Evolutionary conservation across 2,113 vertebrate genomes (phyloP).

Genomic region (Hyaena hyaena): DNA sequence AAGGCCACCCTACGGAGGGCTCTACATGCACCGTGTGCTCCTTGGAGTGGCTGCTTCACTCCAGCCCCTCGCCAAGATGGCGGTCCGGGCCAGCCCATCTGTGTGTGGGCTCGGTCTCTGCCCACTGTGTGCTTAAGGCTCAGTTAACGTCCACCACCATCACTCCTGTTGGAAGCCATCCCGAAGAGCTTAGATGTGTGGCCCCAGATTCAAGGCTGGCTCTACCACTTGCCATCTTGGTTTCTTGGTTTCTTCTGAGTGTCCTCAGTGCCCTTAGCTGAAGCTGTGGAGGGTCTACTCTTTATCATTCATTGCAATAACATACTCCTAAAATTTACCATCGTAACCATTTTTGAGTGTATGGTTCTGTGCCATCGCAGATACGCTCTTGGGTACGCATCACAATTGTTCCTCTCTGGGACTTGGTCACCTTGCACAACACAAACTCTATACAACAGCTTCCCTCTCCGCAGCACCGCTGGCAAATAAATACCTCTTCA

Average conservation of each 20-base stretch:
- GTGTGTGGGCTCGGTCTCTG: background rate
- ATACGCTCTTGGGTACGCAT: fast-evolving
- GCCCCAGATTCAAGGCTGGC: background rate
- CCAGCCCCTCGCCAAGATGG: background rate
- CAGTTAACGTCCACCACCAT: background rate
- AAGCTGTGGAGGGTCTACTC: background rate
- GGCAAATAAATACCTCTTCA: background rate
- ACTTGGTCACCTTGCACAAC: background rate
- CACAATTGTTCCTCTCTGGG: background rate
- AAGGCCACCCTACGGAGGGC: background rate
- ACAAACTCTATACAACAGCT: background rate
- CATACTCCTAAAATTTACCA: background rate
- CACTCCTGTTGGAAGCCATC: background rate
- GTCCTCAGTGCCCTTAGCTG: fast-evolving
- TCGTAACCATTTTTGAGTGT: background rate
- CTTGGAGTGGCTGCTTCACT: background rate
- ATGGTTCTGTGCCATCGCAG: background rate
- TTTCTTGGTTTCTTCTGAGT: background rate
- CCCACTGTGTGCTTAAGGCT: background rate
- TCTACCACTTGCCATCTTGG: background rate
- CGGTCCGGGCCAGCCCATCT: background rate
- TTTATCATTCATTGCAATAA: background rate
- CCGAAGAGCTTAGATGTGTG: background rate
- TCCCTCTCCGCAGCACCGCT: background rate
- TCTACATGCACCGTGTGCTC: fast-evolving